Conservation (phyloP, 2,888 invertebrate genomes). For the Cheilosia impressa region DNA sequence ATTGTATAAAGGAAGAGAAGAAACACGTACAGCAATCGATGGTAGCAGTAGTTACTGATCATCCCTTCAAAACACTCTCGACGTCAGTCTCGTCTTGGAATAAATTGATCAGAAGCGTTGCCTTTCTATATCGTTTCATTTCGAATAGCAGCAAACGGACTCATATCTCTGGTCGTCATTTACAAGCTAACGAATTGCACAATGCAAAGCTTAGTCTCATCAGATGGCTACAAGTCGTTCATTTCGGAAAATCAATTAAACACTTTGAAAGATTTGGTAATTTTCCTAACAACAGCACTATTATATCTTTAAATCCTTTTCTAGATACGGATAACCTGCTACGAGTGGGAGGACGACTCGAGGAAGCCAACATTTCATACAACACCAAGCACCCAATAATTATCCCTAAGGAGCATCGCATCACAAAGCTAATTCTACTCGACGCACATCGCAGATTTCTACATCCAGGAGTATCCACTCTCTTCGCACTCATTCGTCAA, state of each 20-base stretch:
- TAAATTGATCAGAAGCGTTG: not conserved
- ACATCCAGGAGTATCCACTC: no score
- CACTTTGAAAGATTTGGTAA: not conserved
- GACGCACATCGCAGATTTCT: not conserved
- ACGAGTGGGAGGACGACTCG: not conserved
- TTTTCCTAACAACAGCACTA: no score
- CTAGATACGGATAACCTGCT: not conserved
- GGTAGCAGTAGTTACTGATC: not conserved
- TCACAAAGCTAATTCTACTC: not conserved
- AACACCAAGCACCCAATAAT: no score
- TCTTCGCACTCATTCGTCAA: not conserved
- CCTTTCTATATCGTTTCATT: not conserved
- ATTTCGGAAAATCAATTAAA: no score
- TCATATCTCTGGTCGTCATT: no score
- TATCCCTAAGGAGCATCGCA: not conserved
- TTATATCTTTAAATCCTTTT: no score
- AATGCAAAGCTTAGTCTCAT: slow-evolving; percentile 4
- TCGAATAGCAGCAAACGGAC: no score
- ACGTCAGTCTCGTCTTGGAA: not conserved
- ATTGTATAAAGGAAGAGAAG: slow-evolving; percentile 1
- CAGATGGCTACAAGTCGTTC: no score
- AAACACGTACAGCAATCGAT: not conserved
- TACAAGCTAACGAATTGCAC: not conserved
- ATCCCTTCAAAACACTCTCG: no score
- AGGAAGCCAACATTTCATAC: no score